Conservation (phyloP, 92 coral and sea anemone species). For the Paramuricea clavata region DNA sequence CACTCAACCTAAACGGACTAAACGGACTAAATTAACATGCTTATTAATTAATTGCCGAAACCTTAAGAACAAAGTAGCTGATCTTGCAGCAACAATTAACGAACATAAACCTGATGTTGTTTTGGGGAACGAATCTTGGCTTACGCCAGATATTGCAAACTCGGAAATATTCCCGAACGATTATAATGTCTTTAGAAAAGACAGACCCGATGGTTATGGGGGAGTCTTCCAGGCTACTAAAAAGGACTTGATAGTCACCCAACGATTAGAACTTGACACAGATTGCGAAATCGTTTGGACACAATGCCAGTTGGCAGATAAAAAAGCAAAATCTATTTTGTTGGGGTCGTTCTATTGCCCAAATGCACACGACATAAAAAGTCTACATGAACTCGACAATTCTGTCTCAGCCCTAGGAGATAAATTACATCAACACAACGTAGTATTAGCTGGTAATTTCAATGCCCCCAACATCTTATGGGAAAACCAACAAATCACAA, state of each 20-base stretch:
- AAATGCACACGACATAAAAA: constrained; percentile 24
- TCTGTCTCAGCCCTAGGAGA: constrained; percentile 57
- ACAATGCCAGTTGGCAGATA: constrained; percentile 58
- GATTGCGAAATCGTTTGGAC: constrained; percentile 49
- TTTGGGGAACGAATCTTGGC: constrained; percentile 63
- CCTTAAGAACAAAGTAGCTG: constrained; percentile 50
- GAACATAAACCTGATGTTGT: constrained; percentile 59
- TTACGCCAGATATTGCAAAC: constrained; percentile 41
- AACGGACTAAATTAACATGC: constrained; percentile 11
- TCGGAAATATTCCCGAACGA: constrained; percentile 47
- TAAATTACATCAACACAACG: constrained; percentile 32
- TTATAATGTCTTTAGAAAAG: constrained; percentile 54
- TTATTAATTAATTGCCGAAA: constrained; percentile 49
- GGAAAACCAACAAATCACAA: constrained; percentile 20
- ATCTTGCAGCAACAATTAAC: neutral
- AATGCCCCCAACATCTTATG: constrained; percentile 64
- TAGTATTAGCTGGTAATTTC: constrained; percentile 69
- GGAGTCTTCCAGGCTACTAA: constrained; percentile 61
- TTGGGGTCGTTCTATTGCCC: constrained; percentile 56
- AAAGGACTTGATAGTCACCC: constrained; percentile 57
- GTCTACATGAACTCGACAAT: constrained; percentile 46
- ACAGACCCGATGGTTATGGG: constrained; percentile 41
- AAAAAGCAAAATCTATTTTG: constrained; percentile 47
- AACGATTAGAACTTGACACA: constrained; percentile 53
- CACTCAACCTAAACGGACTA: constrained; percentile 54